A percentile compares a stretch with the other conserved stretches of the same genome.
Conservation (phyloP, 2,113 vertebrate species). For the Carassius auratus region DNA sequence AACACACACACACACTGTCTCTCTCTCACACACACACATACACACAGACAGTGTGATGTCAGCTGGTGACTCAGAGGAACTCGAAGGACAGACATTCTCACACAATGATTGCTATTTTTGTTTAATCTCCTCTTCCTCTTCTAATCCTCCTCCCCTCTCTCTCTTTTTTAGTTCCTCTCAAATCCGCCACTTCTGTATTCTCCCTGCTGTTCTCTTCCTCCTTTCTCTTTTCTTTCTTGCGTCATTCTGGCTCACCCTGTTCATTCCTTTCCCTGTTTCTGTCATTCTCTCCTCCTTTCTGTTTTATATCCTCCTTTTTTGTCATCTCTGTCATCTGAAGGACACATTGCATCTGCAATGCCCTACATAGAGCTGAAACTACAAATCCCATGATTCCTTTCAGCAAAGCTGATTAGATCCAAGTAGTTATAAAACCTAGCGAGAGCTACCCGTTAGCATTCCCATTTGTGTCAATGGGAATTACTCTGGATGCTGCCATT, state of each 20-base stretch:
- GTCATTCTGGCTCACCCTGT: neutral
- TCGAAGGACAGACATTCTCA: conserved; percentile 25
- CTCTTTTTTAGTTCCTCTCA: conserved; percentile 23
- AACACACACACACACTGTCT: neutral
- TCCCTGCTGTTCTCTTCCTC: neutral
- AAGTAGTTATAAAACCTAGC: neutral
- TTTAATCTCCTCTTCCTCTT: conserved; percentile 45
- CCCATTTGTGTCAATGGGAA: neutral
- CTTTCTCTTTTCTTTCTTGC: neutral
- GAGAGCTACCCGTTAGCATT: neutral
- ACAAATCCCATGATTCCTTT: conserved; percentile 31
- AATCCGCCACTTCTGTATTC: neutral
- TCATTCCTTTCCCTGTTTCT: neutral
- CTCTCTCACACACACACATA: conserved; percentile 15
- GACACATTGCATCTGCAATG: conserved; percentile 4
- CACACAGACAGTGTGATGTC: conserved; percentile 24
- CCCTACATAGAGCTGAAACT: neutral
- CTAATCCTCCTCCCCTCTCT: conserved; percentile 12
- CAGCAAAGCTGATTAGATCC: conserved; percentile 22
- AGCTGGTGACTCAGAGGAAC: conserved; percentile 49
- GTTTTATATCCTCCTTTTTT: conserved; percentile 3
- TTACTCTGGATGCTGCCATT: neutral
- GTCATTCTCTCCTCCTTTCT: conserved; percentile 2
- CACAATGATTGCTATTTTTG: conserved; percentile 49
- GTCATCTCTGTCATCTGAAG: conserved; percentile 25